Evolutionary conservation across 2,113 vertebrate genomes (phyloP).

Genomic region (Chaenogobius annularis): DNA sequence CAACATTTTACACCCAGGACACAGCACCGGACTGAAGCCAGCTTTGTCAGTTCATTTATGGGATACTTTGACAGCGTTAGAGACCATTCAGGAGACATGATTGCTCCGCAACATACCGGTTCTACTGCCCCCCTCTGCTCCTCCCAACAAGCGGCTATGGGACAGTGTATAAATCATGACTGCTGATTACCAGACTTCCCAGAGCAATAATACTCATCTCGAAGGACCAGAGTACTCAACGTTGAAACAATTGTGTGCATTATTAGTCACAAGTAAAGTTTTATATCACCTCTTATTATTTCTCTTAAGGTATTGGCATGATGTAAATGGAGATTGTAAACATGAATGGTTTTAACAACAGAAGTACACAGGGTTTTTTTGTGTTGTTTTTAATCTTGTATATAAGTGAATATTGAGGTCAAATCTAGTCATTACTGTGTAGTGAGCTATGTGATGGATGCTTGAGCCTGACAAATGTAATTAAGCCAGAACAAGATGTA

Average conservation of each 20-base stretch:
- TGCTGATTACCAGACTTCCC: slow-evolving; percentile 34
- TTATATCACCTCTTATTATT: not conserved
- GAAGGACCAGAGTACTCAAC: slow-evolving; percentile 25
- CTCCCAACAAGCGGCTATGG: slow-evolving; percentile 23
- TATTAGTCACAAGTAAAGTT: slow-evolving; percentile 19
- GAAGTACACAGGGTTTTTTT: not conserved
- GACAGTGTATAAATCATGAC: slow-evolving; percentile 44
- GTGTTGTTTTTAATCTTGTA: not conserved
- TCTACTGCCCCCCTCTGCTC: slow-evolving; percentile 15
- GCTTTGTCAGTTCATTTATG: slow-evolving; percentile 57
- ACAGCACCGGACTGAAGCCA: slow-evolving; percentile 28
- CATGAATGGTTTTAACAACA: not conserved
- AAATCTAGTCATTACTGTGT: not conserved
- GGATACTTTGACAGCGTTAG: slow-evolving; percentile 49
- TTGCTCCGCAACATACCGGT: slow-evolving; percentile 19
- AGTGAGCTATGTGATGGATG: not conserved
- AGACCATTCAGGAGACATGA: slow-evolving; percentile 52
- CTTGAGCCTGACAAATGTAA: too few species aligned
- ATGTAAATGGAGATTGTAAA: too few species aligned
- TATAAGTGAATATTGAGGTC: not conserved
- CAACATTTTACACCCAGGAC: slow-evolving; percentile 46
- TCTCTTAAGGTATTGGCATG: not conserved
- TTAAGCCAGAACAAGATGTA: too few species aligned
- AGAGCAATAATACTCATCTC: slow-evolving; percentile 34
- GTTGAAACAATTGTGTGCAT: not conserved